phyloP scores from a whole-genome alignment of 2,888 invertebrate genomes.

The Drosophila kanekoi region DNA sequence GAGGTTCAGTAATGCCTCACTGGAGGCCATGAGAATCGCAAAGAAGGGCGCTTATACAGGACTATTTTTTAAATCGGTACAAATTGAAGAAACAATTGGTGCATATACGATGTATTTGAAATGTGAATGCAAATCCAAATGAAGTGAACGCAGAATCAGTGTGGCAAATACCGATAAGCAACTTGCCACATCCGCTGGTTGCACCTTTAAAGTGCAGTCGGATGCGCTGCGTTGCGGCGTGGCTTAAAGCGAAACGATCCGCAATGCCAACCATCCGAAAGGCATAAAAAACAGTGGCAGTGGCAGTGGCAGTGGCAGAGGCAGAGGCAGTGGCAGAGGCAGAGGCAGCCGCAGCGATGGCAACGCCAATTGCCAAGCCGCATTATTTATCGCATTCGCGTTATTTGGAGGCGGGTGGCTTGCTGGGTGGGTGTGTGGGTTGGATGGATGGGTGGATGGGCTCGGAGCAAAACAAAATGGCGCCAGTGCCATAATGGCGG shows the following conservation, averaged over 20 bases:
- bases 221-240: constrained; percentile 23
- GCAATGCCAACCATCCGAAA: constrained; percentile 44
- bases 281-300: constrained; percentile 60
- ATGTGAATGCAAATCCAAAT: constrained; percentile 21
- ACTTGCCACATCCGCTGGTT: constrained; percentile 33
- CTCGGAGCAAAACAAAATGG: constrained; percentile 69
- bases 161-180: constrained; percentile 34
- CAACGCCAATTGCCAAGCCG: constrained; percentile 71
- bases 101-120: not conserved
- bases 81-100: not conserved
- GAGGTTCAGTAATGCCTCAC: not conserved
- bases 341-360: constrained; percentile 11
- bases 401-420: constrained; percentile 43
- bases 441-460: not conserved
- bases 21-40: not conserved
- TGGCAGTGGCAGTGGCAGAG: constrained; percentile 8
- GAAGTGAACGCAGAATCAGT: constrained; percentile 16
- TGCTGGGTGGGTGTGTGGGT: not conserved
- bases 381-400: constrained; percentile 76
- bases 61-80: too few species aligned
- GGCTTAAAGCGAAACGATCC: constrained; percentile 41
- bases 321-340: constrained; percentile 15
- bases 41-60: not conserved
- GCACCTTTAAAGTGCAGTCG: constrained; percentile 46
- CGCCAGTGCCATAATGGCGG: constrained; percentile 72